Base-by-base conservation (phyloP, 2,797 vertebrate species). In the Threskiornis aethiopicus region DNA sequence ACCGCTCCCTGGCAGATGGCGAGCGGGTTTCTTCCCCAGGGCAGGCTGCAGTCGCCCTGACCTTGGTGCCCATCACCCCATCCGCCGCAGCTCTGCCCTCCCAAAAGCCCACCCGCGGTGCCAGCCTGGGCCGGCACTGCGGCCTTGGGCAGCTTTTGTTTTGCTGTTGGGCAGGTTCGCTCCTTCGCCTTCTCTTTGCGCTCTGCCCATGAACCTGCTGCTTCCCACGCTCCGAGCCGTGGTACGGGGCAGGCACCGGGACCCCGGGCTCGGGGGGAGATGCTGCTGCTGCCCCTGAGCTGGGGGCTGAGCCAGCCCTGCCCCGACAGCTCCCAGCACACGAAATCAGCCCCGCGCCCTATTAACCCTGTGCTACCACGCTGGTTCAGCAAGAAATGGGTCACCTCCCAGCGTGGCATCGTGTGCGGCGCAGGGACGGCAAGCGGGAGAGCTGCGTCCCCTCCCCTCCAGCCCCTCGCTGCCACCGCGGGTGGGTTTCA, bases 401-500 rank as follows among this genome's bases (percentile, higher is more conserved):
- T 90, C 95, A 93, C 15, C 35, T 58, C 86, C 66, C 89, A 78
- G 83, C 62, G 0, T 35, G 89, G 54, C 44, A 15, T 4, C 13
- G 11, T 57, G 37, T 11, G 31, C 4, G 3, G 90, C 6, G 2
- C 35, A 4, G 90, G 76, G 52, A 59, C 52, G 16, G 67, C 6
- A 1, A 33, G 67, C 2, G 2, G 58, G 31, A 52, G 51, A 57
- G 57, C 41, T 2, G 2, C 2, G 12, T 39, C 65, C 65, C 70
- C 83, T 31, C 82, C 58, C 44, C 33, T n/a, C 55, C n/a, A 2
- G 5, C 49, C 49, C 26, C 83, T 39, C 9, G 0, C 25, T 13
- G 39, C 29, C 19, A 0, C n/a, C 11, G 0, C 0, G 22, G 21
- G 42, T 13, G 71, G 62, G 11, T 25, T 44, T 47, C n/a, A 11